Conservation (phyloP, 2,888 invertebrate genomes). For the Drosophila peninsularis region DNA sequence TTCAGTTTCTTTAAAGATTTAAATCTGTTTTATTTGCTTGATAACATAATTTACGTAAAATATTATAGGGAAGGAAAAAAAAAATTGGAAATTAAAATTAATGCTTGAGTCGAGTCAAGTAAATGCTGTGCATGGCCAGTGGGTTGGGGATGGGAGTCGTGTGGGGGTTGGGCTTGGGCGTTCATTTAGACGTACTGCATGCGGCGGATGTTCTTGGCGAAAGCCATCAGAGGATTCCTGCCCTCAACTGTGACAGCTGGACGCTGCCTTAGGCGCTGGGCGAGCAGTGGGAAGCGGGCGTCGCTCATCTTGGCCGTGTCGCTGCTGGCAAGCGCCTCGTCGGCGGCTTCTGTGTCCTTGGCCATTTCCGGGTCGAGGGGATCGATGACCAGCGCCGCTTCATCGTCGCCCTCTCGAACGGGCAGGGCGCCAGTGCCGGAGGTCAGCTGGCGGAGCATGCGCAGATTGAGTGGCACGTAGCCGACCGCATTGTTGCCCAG, state of each 20-base stretch:
- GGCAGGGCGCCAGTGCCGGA: background rate
- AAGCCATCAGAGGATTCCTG: constrained; percentile 44
- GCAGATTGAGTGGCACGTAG: constrained; percentile 64
- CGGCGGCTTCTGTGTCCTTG: background rate
- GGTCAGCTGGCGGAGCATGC: constrained; percentile 46
- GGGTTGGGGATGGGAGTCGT: background rate
- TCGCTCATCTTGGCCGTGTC: background rate
- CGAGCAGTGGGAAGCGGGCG: constrained; percentile 27
- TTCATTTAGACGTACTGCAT: constrained; percentile 48
- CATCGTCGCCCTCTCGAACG: constrained; percentile 41
- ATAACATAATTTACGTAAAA: constrained; percentile 26
- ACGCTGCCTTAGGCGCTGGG: constrained; percentile 36
- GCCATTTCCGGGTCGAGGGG: constrained; percentile 4
- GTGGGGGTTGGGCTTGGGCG: background rate
- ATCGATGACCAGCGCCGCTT: background rate
- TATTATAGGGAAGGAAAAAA: constrained; percentile 7
- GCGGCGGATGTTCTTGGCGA: constrained; percentile 63
- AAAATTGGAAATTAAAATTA: background rate
- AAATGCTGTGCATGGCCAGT: constrained; percentile 1
- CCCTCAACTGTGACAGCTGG: constrained; percentile 5
- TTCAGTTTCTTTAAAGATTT: background rate
- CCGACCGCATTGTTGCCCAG: constrained; percentile 60
- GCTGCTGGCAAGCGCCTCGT: background rate
- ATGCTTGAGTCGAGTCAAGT: background rate
- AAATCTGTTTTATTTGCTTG: constrained; percentile 22